Base-by-base conservation (phyloP, 2,113 vertebrate species). In the Falcunculus frontatus region DNA sequence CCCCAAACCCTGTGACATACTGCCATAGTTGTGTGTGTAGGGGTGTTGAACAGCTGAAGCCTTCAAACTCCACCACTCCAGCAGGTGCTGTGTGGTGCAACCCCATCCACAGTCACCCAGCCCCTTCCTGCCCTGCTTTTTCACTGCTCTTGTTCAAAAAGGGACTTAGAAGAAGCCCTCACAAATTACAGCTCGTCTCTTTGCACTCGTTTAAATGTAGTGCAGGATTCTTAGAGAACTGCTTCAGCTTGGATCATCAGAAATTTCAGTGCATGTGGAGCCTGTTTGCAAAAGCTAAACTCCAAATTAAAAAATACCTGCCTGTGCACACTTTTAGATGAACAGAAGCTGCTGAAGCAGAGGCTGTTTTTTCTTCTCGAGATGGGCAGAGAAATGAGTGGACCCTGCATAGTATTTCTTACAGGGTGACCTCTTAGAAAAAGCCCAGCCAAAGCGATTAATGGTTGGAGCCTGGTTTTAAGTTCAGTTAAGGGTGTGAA, bases 241-340 rank as follows among this genome's bases (percentile, higher is more conserved):
- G 12, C 33, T 93, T 84, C 20, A 52, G 47, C 64, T 72, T 78
- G 70, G 72, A 63, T 75, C 59, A 30, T 87, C 53, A 87, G 41
- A 79, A 30, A 9, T 32, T 91, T 44, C 65, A 42, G 46, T 89
- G 79, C 7, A 1, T 12, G 33, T 79, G 84, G 76, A 84, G 56
- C 4, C 25, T 67, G 55, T 90, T 91, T 84, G 87, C 79, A 55
- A 47, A 82, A 86, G 56, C 57, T 82, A 27, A 93, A 85, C 46
- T 84, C 3, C 5, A 81, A 90, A 95, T 96, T 90, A 84, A 95
- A 84, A 82, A 95, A 26, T 76, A 88, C 82, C 67, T 74, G n/a
- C 44, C 49, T 86, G 30, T 87, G 76, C 78, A 63, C 41, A 15
- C 47, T 75, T 79, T 10, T 19, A 46, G 62, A 25, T 64, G 1